These are phyloP conservation scores for Gasterosteus nipponicus DNA, from an alignment of 2,113 vertebrate species.

Conservation along the genomic window DNA sequence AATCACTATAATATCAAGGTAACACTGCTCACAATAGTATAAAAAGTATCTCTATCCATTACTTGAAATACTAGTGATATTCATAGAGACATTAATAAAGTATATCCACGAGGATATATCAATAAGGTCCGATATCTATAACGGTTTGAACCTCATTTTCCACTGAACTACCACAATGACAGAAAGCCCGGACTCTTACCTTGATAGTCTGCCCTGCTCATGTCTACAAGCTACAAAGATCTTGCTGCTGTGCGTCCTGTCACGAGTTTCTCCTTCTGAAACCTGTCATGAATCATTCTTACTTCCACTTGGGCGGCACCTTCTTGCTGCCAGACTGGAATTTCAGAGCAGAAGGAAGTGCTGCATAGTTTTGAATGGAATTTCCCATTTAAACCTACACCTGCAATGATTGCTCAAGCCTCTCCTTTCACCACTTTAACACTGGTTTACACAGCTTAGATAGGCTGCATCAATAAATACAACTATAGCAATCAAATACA, in stretches of 20 bases:
- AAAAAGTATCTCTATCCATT: background rate
- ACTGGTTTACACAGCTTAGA: background rate
- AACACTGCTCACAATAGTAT: background rate
- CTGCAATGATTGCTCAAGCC: background rate
- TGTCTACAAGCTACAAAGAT: conserved; percentile 2
- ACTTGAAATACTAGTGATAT: background rate
- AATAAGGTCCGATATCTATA: background rate
- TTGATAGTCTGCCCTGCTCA: background rate
- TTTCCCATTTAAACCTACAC: background rate
- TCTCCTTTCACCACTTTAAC: background rate
- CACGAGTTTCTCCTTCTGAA: background rate
- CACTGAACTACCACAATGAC: background rate
- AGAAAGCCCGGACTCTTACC: conserved; percentile 22
- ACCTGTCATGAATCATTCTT: background rate
- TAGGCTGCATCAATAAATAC: background rate
- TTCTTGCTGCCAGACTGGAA: background rate
- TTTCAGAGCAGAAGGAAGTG: background rate
- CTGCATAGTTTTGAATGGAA: background rate
- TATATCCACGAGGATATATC: background rate
- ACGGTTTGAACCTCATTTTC: background rate
- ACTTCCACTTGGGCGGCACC: conserved; percentile 13
- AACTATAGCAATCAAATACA: background rate
- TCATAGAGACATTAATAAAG: background rate
- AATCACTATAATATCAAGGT: background rate
- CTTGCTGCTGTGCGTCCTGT: background rate